Conservation (phyloP, 1,140 invertebrate species). For the Halotydeus destructor region DNA sequence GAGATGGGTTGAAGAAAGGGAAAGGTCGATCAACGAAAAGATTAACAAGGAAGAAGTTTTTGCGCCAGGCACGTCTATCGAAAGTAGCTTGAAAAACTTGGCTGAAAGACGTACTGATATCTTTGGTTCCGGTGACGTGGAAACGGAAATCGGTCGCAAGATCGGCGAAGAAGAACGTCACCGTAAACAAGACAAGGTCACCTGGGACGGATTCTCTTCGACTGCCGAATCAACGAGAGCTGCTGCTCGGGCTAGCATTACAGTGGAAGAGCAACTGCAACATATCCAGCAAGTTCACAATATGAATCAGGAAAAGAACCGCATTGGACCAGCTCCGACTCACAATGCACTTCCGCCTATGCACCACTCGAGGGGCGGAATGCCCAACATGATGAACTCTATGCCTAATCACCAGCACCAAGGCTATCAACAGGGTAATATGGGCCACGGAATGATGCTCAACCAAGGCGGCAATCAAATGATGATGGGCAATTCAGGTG, state of each 20-base stretch:
- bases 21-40: slow-evolving; percentile 60
- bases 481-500: neutral
- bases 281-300: slow-evolving; percentile 92
- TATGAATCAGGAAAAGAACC: slow-evolving; percentile 78
- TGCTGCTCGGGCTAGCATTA: slow-evolving; percentile 80
- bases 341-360: slow-evolving; percentile 11
- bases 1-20: slow-evolving; percentile 89
- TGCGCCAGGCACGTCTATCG: slow-evolving; percentile 71
- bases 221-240: slow-evolving; percentile 74
- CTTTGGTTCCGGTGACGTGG: slow-evolving; percentile 93
- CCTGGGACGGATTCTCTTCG: slow-evolving; percentile 95
- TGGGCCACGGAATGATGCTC: neutral
- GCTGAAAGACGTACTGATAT: slow-evolving; percentile 98
- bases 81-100: slow-evolving; percentile 79
- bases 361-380: neutral
- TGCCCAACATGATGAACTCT: no score
- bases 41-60: slow-evolving; percentile 65
- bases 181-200: slow-evolving; percentile 61
- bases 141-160: slow-evolving; percentile 97
- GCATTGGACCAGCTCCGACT: slow-evolving; percentile 27
- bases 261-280: slow-evolving; percentile 87
- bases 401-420: neutral
- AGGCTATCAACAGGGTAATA: neutral
- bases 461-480: slow-evolving; percentile 5
- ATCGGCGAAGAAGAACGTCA: slow-evolving; percentile 71